Percentiles rank a stretch among this genome's conserved stretches.
These are phyloP conservation scores for Pteruthius melanotis DNA, from an alignment of 2,113 vertebrate species.

Conservation along the genomic window DNA sequence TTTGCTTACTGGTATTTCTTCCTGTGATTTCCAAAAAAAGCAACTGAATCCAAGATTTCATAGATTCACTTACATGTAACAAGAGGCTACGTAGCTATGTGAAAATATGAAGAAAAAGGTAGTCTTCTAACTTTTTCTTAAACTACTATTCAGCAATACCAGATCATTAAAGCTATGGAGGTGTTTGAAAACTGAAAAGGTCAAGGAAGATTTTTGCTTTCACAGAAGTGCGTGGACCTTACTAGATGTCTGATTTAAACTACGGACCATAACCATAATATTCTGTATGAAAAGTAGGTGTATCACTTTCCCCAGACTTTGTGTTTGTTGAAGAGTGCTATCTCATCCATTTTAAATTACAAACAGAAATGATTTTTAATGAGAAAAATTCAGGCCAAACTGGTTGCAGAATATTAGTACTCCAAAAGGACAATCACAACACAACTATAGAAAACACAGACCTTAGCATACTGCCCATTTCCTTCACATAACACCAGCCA, in stretches of 20 bases:
- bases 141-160: not conserved
- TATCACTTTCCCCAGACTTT: not conserved
- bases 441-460: not conserved
- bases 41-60: not conserved
- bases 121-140: not conserved
- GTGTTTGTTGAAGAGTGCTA: not conserved
- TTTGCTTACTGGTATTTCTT: not conserved
- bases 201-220: not conserved
- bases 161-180: not conserved
- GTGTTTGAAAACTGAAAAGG: not conserved
- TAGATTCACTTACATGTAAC: not conserved
- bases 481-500: not conserved
- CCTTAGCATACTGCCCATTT: not conserved
- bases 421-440: not conserved
- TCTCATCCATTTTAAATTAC: not conserved
- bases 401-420: not conserved
- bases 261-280: not conserved
- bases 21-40: not conserved
- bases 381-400: not conserved
- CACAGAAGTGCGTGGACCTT: not conserved
- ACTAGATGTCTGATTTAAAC: not conserved
- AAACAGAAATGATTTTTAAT: not conserved
- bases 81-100: not conserved
- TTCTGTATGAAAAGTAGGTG: not conserved
- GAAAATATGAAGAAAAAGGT: not conserved